A percentile compares a stretch with the other conserved stretches of the same genome.
These are phyloP conservation scores for Ectemnius lituratus DNA, from an alignment of 2,888 invertebrate genomes.

Conservation along the genomic window DNA sequence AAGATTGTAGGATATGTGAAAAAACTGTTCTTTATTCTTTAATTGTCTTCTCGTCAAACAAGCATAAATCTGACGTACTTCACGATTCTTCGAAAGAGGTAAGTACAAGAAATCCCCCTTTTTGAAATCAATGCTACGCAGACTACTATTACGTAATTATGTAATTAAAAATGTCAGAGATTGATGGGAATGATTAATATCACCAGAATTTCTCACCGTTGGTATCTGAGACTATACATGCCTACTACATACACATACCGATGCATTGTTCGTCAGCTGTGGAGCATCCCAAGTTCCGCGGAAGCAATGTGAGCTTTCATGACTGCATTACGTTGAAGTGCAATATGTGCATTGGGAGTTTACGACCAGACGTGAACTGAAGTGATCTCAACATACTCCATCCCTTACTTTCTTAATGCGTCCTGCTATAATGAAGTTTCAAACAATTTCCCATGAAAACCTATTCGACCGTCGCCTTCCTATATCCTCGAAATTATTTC, in stretches of 20 bases:
- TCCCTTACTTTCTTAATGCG: slow-evolving; percentile 47
- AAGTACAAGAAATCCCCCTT: no score
- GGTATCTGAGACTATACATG: no score
- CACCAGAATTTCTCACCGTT: no score
- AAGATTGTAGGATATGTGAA: no score
- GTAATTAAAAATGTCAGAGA: no score
- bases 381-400: slow-evolving; percentile 11
- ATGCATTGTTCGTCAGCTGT: slow-evolving; percentile 53
- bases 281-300: slow-evolving; percentile 28
- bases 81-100: no score
- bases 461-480: slow-evolving; percentile 13
- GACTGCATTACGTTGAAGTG: slow-evolving; percentile 46
- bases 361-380: slow-evolving; percentile 24
- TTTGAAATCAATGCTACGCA: no score
- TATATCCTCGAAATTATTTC: slow-evolving; percentile 2
- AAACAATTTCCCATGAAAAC: slow-evolving; percentile 31
- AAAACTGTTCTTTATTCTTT: no score
- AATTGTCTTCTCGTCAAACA: no score
- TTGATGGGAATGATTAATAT: no score
- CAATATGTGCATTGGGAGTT: slow-evolving; percentile 58
- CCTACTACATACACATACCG: background rate
- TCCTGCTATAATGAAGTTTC: slow-evolving; percentile 52
- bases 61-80: no score
- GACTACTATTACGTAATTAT: no score
- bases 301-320: slow-evolving; percentile 48